Evolutionary conservation across 1,140 invertebrate genomes (phyloP), one percentile per base, ranked within the genome.

Genomic region (Chionoecetes opilio): DNA sequence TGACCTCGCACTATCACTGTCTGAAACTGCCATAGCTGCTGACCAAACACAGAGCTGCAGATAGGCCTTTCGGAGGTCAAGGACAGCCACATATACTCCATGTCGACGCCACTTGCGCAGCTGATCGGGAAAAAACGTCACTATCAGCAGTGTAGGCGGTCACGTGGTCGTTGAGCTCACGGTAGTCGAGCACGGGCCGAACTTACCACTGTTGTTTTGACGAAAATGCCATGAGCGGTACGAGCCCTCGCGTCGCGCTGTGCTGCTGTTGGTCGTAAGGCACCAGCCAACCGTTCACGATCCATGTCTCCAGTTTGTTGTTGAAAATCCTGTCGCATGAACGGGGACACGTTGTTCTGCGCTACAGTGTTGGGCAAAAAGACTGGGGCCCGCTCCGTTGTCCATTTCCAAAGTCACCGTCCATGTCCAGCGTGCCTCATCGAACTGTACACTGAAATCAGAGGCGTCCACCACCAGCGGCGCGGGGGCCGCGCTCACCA

Each of bases 151-250:
- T 84, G 31, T 8, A 84, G 26, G 82, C 82, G 31, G 5, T 26
- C 3, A 84, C 26, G 21, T 92, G 29, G 14, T 1, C 5, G 31
- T 31, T 88, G 31, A 88, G 31, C 26, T 88, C 35, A 34, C 86
- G 9, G 26, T 34, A 88, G 26, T 88, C 88, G 26, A 90, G 17
- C 37, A 90, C 88, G 31, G 88, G 88, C 38, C 37, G 17, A 90
- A 34, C 86, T 88, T 88, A 6, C 31, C 82, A 26, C 82, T 92
- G 35, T 88, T 37, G 3, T 84, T 5, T 26, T 84, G 82, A 26
- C 5, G 5, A n/a, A 29, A 84, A 3, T 3, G 82, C 82, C 31
- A 84, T 8, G 26, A 84, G 82, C 3, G 82, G 82, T 8, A 84
- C 26, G 3, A 84, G 82, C 26, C 82, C 26, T 26, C 26, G 5